phyloP scores from a whole-genome alignment of 2,888 invertebrate species.

The Mechanitis mazaeus region DNA sequence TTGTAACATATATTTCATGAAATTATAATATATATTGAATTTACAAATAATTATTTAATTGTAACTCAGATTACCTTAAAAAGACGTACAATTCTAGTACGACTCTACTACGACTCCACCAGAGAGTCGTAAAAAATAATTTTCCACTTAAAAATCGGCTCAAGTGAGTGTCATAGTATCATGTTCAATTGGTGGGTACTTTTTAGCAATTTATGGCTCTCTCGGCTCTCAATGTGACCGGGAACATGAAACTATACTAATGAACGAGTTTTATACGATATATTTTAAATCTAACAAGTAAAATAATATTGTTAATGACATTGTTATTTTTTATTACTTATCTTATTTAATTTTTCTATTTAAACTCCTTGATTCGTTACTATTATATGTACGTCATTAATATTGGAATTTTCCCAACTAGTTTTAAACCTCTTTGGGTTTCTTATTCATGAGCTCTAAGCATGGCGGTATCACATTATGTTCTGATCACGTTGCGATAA shows the following conservation, averaged over 20 bases:
- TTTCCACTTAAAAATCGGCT: conserved; percentile 26
- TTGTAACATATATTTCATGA: no score
- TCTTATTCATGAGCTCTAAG: no score
- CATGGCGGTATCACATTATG: no score
- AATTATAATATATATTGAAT: no score
- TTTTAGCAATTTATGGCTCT: conserved; percentile 54
- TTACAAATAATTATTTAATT: no score
- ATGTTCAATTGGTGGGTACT: conserved; percentile 48
- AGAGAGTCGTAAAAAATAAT: conserved; percentile 8
- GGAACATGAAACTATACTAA: conserved; percentile 27
- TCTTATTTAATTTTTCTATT: background rate
- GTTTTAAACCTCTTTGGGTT: no score
- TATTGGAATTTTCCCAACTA: no score
- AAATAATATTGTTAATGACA: conserved; percentile 15
- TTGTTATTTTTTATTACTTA: background rate
- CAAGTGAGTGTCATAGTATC: conserved; percentile 39
- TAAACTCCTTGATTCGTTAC: background rate
- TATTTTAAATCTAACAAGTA: conserved; percentile 12
- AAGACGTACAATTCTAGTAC: background rate
- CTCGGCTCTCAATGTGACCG: conserved; percentile 42
- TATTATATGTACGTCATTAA: no score
- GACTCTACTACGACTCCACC: no score
- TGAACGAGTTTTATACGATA: conserved; percentile 23
- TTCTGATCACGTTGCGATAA: no score
- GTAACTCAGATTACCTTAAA: background rate